Percentiles rank a stretch among this genome's conserved stretches.
These are phyloP conservation scores for Myopa tessellatipennis DNA, from an alignment of 2,888 invertebrate species.

Conservation along the genomic window DNA sequence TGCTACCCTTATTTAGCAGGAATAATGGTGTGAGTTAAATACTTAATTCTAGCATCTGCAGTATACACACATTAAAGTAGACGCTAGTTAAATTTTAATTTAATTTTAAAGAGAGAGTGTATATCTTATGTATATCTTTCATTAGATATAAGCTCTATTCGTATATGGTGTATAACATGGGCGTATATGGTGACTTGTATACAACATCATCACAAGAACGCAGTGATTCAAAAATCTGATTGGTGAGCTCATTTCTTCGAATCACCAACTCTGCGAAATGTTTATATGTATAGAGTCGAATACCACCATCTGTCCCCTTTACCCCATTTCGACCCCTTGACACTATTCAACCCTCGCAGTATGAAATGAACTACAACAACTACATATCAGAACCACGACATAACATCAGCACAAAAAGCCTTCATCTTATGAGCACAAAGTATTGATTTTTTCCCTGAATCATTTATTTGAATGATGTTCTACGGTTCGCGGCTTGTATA, in stretches of 20 bases:
- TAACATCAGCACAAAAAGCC: constrained; percentile 31
- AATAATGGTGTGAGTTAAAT: no score
- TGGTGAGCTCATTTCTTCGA: constrained; percentile 13
- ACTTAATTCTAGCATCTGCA: no score
- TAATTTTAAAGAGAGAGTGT: no score
- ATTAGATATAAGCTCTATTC: no score
- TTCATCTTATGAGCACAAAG: constrained; percentile 31
- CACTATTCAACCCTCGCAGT: background rate
- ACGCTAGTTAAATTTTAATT: no score
- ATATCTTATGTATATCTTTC: no score
- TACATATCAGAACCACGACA: background rate
- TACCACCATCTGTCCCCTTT: background rate
- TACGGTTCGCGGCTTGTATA: background rate
- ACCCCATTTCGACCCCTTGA: background rate
- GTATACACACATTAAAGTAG: no score
- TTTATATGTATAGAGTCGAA: background rate
- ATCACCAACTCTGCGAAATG: background rate
- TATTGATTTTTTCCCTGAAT: constrained; percentile 36
- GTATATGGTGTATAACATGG: no score
- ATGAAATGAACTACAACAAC: constrained; percentile 24
- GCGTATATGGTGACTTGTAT: no score
- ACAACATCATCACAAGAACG: no score
- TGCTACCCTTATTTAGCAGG: no score
- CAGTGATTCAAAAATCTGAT: constrained; percentile 14
- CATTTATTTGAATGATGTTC: constrained; percentile 30